Evolutionary conservation across 2,888 invertebrate genomes (phyloP).

Genomic region (Cenopis cana): DNA sequence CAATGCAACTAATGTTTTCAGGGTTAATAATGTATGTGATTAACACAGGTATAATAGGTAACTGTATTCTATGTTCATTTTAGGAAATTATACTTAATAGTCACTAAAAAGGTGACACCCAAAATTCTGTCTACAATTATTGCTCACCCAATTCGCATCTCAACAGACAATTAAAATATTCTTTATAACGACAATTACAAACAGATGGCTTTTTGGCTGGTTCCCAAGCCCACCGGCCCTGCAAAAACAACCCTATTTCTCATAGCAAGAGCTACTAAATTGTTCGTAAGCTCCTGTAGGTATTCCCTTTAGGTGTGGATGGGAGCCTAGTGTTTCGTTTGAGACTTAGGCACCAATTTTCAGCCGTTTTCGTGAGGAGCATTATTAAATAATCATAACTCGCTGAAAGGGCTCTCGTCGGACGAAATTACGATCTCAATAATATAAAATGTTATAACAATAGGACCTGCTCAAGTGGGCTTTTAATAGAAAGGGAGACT

Average conservation of each 20-base stretch:
- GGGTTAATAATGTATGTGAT: too few relatives aligned
- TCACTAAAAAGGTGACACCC: background rate
- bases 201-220: slow-evolving; percentile 30
- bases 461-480: background rate
- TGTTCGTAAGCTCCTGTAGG: background rate
- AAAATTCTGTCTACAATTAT: background rate
- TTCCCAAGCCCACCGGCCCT: background rate
- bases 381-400: slow-evolving; percentile 6
- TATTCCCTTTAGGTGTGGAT: background rate
- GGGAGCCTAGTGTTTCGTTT: background rate
- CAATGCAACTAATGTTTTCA: too few relatives aligned
- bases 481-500: background rate
- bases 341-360: slow-evolving; percentile 4
- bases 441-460: background rate
- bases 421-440: background rate
- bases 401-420: slow-evolving; percentile 1
- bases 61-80: too few relatives aligned
- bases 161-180: background rate
- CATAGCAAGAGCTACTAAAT: background rate
- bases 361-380: background rate
- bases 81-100: too few relatives aligned
- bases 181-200: slow-evolving; percentile 15
- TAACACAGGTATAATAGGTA: too few relatives aligned
- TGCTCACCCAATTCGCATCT: background rate
- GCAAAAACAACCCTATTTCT: background rate